Base-by-base conservation (phyloP, 2,113 vertebrate genomes). In the Sus scrofa region DNA sequence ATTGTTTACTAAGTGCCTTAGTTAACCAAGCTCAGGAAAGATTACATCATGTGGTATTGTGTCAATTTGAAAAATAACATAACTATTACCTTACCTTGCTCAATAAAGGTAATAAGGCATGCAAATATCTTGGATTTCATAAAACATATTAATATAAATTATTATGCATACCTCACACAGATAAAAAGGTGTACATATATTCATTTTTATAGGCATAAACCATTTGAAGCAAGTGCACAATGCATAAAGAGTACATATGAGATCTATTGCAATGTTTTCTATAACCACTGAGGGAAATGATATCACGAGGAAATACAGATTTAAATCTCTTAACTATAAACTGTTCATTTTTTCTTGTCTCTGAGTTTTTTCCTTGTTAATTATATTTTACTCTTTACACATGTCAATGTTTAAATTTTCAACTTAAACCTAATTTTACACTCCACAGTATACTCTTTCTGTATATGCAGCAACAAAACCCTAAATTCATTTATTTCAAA, bases 71-170 rank as follows among this genome's bases (percentile, higher is more conserved):
- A 11, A 3, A 56, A 2, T 58, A 67, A 27, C 2, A 56, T 20
- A 32, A 82, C 5, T 63, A 6, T 39, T 84, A 87, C 50, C 20
- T 78, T 78, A 62, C 27, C 4, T 85, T 70, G 50, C 20, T 88
- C 37, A 88, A 2, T 74, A 68, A 90, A 3, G 4, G 3, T 26
- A 82, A 75, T 75, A 88, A 74, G 30, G 10, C 2, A 79, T 39
- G 22, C 5, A 75, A 52, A 44, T 70, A 50, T 68, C 18, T 65
- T 82, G 19, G 56, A 65, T 60, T 44, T 94, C 67, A 37, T 62
- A 44, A 96, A 96, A 56, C 5, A 15, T 52, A 34, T 67, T 24
- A 96, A 65, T 3, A 60, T 60, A 12, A 65, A 88, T 92, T 91
- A n/a, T 32, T 63, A 79, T 26, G 1, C 9, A 39, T 22, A 19